Evolutionary conservation across 2,888 invertebrate genomes (phyloP).

Genomic region (Pyrochroa serraticornis): DNA sequence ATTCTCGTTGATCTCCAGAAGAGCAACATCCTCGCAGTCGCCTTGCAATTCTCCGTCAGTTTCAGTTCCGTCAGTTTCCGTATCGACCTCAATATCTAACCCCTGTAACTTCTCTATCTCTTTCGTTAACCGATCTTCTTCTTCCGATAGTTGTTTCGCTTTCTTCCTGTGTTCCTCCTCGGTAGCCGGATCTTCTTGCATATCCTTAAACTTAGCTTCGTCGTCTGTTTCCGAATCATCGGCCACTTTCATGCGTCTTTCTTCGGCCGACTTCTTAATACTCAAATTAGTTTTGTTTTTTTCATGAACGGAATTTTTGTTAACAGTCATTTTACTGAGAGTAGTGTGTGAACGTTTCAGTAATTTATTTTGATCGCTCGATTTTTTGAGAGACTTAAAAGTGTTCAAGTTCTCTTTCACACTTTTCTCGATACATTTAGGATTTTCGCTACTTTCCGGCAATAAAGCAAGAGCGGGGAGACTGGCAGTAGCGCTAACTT

Average conservation of each 20-base stretch:
- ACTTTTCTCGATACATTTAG: constrained; percentile 51
- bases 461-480: constrained; percentile 71
- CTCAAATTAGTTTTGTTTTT: constrained; percentile 46
- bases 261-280: constrained; percentile 39
- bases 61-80: constrained; percentile 81
- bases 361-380: constrained; percentile 30
- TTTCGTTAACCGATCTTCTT: constrained; percentile 75
- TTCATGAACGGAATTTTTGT: constrained; percentile 37
- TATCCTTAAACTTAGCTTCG: constrained; percentile 56
- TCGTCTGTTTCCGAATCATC: constrained; percentile 69
- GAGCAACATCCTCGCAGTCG: constrained; percentile 48
- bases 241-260: constrained; percentile 20
- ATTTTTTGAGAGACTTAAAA: constrained; percentile 47
- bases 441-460: constrained; percentile 48
- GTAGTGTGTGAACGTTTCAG: constrained; percentile 54
- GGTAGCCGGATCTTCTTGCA: constrained; percentile 52
- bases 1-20: constrained; percentile 29
- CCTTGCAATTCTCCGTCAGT: constrained; percentile 70
- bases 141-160: constrained; percentile 69
- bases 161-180: constrained; percentile 77
- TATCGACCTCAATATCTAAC: constrained; percentile 77
- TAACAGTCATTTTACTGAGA: constrained; percentile 46
- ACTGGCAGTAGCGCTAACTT: constrained; percentile 83
- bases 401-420: constrained; percentile 54
- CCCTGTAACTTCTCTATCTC: constrained; percentile 78